Percentiles rank a stretch among this genome's conserved stretches.
These are phyloP conservation scores for Amyelois transitella DNA, from an alignment of 1,140 invertebrate species.

Conservation along the genomic window DNA sequence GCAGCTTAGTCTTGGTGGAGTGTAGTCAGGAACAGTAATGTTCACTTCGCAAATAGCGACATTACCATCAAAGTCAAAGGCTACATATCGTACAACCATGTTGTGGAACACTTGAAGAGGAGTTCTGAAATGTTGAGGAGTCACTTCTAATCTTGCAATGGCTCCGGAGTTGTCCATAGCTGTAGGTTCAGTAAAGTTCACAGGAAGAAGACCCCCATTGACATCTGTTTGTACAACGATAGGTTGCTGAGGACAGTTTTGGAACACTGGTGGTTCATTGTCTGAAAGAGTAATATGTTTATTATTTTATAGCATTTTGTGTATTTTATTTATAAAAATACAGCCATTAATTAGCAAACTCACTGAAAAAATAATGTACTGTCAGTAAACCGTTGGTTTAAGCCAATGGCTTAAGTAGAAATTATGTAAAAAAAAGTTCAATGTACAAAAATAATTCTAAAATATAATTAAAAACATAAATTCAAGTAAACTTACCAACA, in stretches of 20 bases:
- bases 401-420: too few relatives aligned
- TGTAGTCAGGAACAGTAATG: slow-evolving; percentile 95
- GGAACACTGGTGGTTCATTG: slow-evolving; percentile 96
- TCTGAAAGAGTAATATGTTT: slow-evolving; percentile 73
- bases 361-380: too few relatives aligned
- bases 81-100: slow-evolving; percentile 94
- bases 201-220: slow-evolving; percentile 89
- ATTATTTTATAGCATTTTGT: too few relatives aligned
- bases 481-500: slow-evolving; percentile 81
- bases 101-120: slow-evolving; percentile 93
- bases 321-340: too few relatives aligned
- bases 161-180: slow-evolving; percentile 96
- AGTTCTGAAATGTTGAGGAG: slow-evolving; percentile 92
- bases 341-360: too few relatives aligned
- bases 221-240: slow-evolving; percentile 91
- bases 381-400: too few relatives aligned
- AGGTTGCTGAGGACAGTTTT: slow-evolving; percentile 95
- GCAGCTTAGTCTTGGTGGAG: slow-evolving; percentile 93
- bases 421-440: too few relatives aligned
- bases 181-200: slow-evolving; percentile 94
- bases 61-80: slow-evolving; percentile 97
- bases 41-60: slow-evolving; percentile 97
- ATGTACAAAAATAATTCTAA: too few relatives aligned
- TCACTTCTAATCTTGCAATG: slow-evolving; percentile 92
- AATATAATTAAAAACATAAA: too few relatives aligned